Conservation (phyloP, 92 coral and sea anemone genomes). For the Isaurus tuberculatus region DNA sequence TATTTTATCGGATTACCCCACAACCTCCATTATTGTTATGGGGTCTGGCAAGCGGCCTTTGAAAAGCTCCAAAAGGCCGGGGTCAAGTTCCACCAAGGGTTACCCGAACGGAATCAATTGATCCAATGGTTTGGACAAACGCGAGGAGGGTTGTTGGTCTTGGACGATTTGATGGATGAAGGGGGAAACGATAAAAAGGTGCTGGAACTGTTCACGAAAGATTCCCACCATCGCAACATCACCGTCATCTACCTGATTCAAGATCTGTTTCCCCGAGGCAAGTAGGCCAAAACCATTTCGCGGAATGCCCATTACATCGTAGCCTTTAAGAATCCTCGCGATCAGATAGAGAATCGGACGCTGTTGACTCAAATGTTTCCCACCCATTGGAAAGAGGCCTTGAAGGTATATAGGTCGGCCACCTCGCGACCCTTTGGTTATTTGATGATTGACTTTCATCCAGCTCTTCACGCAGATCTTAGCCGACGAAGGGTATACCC, state of each 20-base stretch:
- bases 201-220: conserved; percentile 50
- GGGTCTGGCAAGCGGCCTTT: conserved; percentile 49
- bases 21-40: conserved; percentile 51
- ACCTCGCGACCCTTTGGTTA: background rate
- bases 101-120: conserved; percentile 7
- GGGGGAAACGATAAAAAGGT: conserved; percentile 32
- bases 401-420: background rate
- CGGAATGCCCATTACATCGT: conserved; percentile 2
- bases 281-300: conserved; percentile 15
- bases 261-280: no score
- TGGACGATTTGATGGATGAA: conserved; percentile 54
- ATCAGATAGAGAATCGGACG: background rate
- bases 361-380: conserved; percentile 25
- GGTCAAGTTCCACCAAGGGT: conserved; percentile 50
- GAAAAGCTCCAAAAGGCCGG: conserved; percentile 19
- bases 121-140: background rate
- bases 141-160: background rate
- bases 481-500: background rate
- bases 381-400: no score
- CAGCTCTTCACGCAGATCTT: background rate
- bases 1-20: conserved; percentile 3
- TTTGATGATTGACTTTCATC: background rate
- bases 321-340: conserved; percentile 54
- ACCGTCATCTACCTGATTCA: no score
- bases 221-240: conserved; percentile 45